phyloP scores from a whole-genome alignment of 64 coral and sea anemone species.

The Orbicella faveolata region DNA sequence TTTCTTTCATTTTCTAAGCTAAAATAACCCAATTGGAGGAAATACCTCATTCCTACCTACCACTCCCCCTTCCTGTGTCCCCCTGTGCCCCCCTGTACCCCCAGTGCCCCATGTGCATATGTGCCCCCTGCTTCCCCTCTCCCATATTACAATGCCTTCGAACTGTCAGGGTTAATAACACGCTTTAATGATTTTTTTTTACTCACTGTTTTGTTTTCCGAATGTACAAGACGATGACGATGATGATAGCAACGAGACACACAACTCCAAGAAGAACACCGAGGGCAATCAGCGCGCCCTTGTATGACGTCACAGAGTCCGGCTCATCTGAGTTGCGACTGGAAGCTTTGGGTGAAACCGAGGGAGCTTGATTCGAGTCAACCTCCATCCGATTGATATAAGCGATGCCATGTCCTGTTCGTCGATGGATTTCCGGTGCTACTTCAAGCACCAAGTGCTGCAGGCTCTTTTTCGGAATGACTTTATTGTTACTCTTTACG shows the following conservation, averaged over 20 bases:
- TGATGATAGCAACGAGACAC: not conserved
- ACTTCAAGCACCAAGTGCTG: not conserved
- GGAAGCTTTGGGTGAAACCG: not conserved
- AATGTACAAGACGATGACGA: not conserved
- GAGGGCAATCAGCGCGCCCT: constrained; percentile 1
- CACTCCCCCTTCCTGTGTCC: no score
- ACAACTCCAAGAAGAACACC: not conserved
- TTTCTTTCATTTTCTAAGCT: no score
- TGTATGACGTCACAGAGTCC: not conserved
- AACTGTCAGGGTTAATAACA: not conserved
- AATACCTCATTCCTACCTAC: no score
- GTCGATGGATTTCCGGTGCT: constrained; percentile 1
- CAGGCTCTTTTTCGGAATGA: not conserved
- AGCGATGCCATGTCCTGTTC: not conserved
- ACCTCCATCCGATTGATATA: not conserved
- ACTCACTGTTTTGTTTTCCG: not conserved
- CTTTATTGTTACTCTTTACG: constrained; percentile 3
- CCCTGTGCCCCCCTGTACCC: no score
- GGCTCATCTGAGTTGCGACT: not conserved
- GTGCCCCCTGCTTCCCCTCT: no score
- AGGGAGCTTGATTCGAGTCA: not conserved
- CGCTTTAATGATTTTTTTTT: not conserved
- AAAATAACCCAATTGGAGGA: no score
- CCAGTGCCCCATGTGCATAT: no score
- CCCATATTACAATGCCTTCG: not conserved